These are phyloP conservation scores for Apamea epomidion DNA, from an alignment of 2,888 invertebrate genomes.

Conservation along the genomic window DNA sequence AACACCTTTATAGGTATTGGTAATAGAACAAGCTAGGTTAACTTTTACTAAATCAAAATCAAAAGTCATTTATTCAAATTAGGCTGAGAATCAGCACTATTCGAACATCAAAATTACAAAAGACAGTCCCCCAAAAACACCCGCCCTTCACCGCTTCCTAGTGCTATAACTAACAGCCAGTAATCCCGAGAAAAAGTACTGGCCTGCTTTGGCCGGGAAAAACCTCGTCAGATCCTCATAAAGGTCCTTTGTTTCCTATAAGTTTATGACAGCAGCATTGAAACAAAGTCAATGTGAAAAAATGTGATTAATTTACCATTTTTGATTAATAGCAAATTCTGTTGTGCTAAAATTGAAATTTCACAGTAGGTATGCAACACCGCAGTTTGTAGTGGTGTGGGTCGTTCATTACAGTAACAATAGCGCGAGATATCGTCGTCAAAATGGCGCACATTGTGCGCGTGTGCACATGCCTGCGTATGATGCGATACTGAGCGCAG, in stretches of 20 bases:
- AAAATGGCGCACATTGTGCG: background rate
- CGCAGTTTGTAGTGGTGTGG: background rate
- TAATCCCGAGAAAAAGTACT: background rate
- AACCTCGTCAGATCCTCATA: background rate
- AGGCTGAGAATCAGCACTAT: too few species aligned
- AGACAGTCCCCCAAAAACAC: too few species aligned
- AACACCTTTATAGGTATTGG: background rate
- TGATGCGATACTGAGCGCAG: background rate
- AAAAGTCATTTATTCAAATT: too few species aligned
- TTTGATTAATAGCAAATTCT: background rate
- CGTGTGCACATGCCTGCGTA: too few species aligned
- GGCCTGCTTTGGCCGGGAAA: background rate
- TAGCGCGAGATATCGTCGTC: background rate
- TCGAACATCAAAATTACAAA: too few species aligned
- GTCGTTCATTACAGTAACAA: conserved; percentile 1
- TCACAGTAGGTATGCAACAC: background rate
- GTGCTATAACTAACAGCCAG: background rate
- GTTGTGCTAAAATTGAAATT: background rate
- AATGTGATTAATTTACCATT: background rate
- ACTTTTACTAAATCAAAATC: background rate
- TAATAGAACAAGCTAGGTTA: background rate
- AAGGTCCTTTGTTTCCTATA: background rate
- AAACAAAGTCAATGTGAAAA: background rate
- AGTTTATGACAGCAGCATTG: background rate
- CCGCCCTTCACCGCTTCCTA: too few species aligned